Evolutionary conservation across 2,888 invertebrate genomes (phyloP), one percentile per base, ranked within the genome.

Genomic region (Lithosia quadra): DNA sequence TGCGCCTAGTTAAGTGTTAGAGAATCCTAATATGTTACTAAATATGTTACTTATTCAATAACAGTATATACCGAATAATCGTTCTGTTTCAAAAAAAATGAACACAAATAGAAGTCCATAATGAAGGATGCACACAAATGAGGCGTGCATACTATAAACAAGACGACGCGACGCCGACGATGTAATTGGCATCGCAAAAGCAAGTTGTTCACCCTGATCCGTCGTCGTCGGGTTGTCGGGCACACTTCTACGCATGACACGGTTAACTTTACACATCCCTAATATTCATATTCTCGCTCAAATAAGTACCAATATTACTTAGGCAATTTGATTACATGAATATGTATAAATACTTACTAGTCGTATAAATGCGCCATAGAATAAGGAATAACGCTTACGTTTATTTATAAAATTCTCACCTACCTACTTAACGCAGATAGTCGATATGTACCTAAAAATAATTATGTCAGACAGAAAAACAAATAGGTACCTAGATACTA

Each of bases 191-290:
- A 62, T 59, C 73, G 69, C 76, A 76, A 72, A 79, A 70, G 75
- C 76, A 71, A 84, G 76, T 75, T 75, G 83, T 70, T 83, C 76
- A 81, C 78, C 88, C 84, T 83, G 85, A 84, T 86, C 74, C 77
- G 79, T 87, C 86, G 84, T 73, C 77, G 79, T 87, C 86, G 84
- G 84, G 75, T 79, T 77, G 77, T 86, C 85, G 84, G 84, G 75
- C 78, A 76, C 72, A 67, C 78, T 84, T 81, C 79, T 18, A 49
- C 49, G 80, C 77, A 77, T 89, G 85, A 90, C 88, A 87, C 88
- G 88, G 88, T 89, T 84, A 88, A 74, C 74, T 68, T 72, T 73
- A 74, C 65, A 78, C 72, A 82, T 82, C 79, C 77, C 70, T 73
- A 72, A 78, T 72, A 75, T 63, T 68, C 10, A 58, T 2, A 55